phyloP scores from a whole-genome alignment of 2,888 invertebrate genomes.

The Phoenoteleia sp. region DNA sequence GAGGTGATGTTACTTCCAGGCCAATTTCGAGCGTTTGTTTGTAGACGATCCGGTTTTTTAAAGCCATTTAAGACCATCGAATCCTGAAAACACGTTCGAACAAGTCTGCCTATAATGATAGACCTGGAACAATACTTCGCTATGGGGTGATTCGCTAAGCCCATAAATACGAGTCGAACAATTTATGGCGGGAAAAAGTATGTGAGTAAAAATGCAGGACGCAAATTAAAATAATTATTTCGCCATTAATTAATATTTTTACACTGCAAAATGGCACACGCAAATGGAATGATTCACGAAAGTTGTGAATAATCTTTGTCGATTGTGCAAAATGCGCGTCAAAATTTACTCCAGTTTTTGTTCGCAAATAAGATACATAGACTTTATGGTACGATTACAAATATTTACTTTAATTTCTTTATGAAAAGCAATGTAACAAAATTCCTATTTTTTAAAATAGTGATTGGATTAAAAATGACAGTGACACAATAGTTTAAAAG shows the following conservation, averaged over 20 bases:
- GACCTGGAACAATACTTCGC: constrained; percentile 57
- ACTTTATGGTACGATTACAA: no score
- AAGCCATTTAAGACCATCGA: constrained; percentile 55
- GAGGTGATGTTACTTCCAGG: constrained; percentile 16
- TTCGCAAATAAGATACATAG: no score
- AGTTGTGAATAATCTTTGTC: no score
- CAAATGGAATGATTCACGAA: no score
- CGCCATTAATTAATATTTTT: constrained; percentile 24
- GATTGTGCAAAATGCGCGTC: no score
- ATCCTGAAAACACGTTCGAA: constrained; percentile 66
- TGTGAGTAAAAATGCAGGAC: constrained; percentile 15
- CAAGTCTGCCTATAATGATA: constrained; percentile 67
- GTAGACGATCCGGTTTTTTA: constrained; percentile 55
- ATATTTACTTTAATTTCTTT: no score
- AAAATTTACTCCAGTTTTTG: no score
- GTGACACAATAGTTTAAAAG: no score
- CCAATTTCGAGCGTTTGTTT: constrained; percentile 36
- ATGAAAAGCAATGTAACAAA: no score
- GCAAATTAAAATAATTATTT: constrained; percentile 22
- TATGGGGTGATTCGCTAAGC: constrained; percentile 55
- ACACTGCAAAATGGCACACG: no score
- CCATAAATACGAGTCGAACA: constrained; percentile 51
- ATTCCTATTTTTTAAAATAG: no score
- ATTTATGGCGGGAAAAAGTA: constrained; percentile 36
- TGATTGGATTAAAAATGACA: no score